Percentiles rank a stretch among this genome's conserved stretches.
These are phyloP conservation scores for Cercopithecus hamlyni DNA, from an alignment of 2,797 vertebrate species.

Conservation along the genomic window DNA sequence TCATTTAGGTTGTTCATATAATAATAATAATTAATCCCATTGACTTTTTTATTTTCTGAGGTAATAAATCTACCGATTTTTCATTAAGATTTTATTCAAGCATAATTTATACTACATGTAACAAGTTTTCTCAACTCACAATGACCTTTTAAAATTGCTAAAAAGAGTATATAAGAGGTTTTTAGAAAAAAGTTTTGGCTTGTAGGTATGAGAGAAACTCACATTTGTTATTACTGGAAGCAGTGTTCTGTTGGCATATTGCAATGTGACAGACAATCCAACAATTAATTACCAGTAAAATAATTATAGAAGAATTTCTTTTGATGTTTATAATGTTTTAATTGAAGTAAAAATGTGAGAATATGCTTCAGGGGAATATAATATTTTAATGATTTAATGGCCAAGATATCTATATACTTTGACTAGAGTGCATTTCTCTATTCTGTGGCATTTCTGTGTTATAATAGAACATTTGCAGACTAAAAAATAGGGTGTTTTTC, in stretches of 20 bases:
- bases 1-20: background rate
- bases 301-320: background rate
- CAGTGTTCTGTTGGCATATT: background rate
- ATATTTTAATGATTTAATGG: slow-evolving; percentile 5
- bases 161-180: background rate
- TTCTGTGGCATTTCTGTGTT: background rate
- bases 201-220: background rate
- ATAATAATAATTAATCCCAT: background rate
- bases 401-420: background rate
- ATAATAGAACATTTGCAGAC: background rate
- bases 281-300: background rate
- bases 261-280: background rate
- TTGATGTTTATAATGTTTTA: slow-evolving; percentile 23
- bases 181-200: background rate
- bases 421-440: background rate
- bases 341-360: background rate
- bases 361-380: background rate
- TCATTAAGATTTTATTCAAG: background rate
- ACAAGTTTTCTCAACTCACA: background rate
- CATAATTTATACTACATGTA: background rate
- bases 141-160: background rate
- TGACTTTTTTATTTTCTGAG: background rate
- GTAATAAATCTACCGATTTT: background rate
- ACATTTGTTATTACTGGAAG: background rate
- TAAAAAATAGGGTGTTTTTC: background rate